Evolutionary conservation across 2,113 vertebrate genomes (phyloP).

Genomic region (Atrichornis clamosus): DNA sequence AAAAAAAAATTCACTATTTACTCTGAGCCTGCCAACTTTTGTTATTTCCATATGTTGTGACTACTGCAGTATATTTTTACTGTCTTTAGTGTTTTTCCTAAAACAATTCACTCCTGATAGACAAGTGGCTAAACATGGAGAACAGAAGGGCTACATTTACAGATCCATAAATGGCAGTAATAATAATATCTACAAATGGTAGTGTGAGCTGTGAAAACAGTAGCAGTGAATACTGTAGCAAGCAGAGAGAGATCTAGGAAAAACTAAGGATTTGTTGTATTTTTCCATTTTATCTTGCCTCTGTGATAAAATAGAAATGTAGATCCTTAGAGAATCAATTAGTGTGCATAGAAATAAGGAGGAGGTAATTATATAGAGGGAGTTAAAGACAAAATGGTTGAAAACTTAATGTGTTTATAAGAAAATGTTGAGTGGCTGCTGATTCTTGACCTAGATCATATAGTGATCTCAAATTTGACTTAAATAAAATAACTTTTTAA

Average conservation of each 20-base stretch:
- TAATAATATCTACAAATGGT: background rate
- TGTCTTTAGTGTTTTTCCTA: background rate
- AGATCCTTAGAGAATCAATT: slow-evolving; percentile 68
- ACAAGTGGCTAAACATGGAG: background rate
- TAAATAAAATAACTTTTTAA: background rate
- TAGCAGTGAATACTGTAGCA: background rate
- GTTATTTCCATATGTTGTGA: slow-evolving; percentile 9
- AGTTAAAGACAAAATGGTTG: slow-evolving; percentile 53
- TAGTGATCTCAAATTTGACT: background rate
- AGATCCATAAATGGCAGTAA: background rate
- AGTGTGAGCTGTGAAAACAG: background rate
- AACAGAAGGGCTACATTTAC: background rate
- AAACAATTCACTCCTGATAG: background rate
- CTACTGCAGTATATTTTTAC: background rate
- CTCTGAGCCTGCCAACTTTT: background rate
- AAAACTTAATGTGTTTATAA: slow-evolving; percentile 49
- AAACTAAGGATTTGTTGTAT: slow-evolving; percentile 30
- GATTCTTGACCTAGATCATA: slow-evolving; percentile 44
- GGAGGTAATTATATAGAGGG: slow-evolving; percentile 46
- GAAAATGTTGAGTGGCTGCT: background rate
- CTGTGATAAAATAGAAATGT: slow-evolving; percentile 44
- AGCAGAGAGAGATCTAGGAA: background rate
- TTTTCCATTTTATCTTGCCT: slow-evolving; percentile 48
- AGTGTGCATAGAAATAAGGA: slow-evolving; percentile 65
- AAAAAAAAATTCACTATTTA: background rate